These are phyloP conservation scores for Andrena marginata DNA, from an alignment of 2,888 invertebrate genomes.

Conservation along the genomic window DNA sequence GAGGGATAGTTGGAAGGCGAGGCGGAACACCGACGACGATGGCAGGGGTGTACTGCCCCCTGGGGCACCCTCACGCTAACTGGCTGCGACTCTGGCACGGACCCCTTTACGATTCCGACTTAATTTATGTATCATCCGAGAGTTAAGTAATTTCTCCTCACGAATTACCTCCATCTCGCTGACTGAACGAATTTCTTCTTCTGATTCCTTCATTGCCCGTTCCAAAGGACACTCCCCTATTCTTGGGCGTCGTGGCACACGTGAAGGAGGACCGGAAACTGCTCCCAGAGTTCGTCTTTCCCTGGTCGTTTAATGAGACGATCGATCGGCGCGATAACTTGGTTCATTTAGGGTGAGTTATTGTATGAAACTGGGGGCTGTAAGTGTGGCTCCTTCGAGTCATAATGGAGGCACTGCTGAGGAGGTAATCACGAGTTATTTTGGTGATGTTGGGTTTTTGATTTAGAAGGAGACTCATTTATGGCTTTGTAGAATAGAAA, in stretches of 20 bases:
- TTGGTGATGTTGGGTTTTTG: background rate
- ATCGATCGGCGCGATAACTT: background rate
- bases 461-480: no score
- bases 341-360: background rate
- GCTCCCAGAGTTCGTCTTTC: background rate
- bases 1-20: constrained; percentile 51
- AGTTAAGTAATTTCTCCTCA: constrained; percentile 85
- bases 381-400: background rate
- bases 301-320: background rate
- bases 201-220: constrained; percentile 3
- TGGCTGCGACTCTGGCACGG: constrained; percentile 83
- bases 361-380: background rate
- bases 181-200: constrained; percentile 75
- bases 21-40: constrained; percentile 69
- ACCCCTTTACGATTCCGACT: constrained; percentile 85
- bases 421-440: background rate
- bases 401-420: background rate
- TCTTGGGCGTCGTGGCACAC: background rate
- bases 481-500: no score
- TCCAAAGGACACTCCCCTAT: background rate
- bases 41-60: constrained; percentile 83
- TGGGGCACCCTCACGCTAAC: constrained; percentile 85
- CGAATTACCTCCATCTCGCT: constrained; percentile 78
- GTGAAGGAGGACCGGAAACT: background rate
- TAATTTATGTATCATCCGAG: constrained; percentile 86